Conservation (phyloP, 2,888 invertebrate genomes). For the Pammene aurita region DNA sequence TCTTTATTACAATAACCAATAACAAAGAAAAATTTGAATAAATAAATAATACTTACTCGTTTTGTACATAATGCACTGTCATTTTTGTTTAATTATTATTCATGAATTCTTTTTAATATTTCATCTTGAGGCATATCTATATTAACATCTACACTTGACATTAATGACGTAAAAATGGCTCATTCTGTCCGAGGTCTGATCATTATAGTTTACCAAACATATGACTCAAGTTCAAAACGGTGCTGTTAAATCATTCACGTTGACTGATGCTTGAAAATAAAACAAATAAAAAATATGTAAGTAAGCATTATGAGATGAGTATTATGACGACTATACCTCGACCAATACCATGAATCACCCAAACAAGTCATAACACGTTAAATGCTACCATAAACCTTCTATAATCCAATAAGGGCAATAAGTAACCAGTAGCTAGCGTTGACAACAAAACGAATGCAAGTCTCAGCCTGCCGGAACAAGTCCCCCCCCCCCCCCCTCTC, state of each 20-base stretch:
- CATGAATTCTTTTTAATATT: too few relatives aligned
- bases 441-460: constrained; percentile 35
- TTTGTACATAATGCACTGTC: too few relatives aligned
- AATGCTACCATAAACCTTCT: background rate
- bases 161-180: too few relatives aligned
- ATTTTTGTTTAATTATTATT: too few relatives aligned
- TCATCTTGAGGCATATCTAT: too few relatives aligned
- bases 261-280: background rate
- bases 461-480: constrained; percentile 45
- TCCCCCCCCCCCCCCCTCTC: constrained; percentile 46
- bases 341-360: constrained; percentile 3
- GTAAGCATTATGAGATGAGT: background rate
- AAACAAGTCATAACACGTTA: constrained; percentile 8
- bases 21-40: too few relatives aligned
- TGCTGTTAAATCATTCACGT: background rate
- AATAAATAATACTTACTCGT: too few relatives aligned
- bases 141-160: too few relatives aligned
- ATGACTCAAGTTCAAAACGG: too few relatives aligned
- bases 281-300: background rate
- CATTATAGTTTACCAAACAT: too few relatives aligned
- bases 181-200: too few relatives aligned
- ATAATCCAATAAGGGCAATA: constrained; percentile 4
- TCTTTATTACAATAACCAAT: too few relatives aligned
- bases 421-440: constrained; percentile 13
- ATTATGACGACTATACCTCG: constrained; percentile 3